Evolutionary conservation across 2,888 invertebrate genomes (phyloP).

Genomic region (Dryocosmus kuriphilus): DNA sequence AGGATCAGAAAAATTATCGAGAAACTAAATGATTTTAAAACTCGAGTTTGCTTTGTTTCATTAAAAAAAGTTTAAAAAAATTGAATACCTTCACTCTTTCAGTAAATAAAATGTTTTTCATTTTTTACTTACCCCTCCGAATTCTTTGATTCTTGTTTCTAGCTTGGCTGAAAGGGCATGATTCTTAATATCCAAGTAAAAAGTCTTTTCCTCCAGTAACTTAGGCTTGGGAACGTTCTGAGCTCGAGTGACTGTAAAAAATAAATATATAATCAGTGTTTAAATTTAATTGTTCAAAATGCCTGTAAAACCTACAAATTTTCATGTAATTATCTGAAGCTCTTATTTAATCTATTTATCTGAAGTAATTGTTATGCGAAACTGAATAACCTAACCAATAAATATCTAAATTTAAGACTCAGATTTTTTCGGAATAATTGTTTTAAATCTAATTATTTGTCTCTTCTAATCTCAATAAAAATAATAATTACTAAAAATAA

Average conservation of each 20-base stretch:
- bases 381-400: background rate
- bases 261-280: background rate
- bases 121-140: slow-evolving; percentile 84
- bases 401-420: background rate
- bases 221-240: slow-evolving; percentile 79
- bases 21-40: no score
- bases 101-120: background rate
- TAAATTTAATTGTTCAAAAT: background rate
- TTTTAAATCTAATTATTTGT: background rate
- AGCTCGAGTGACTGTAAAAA: slow-evolving; percentile 67
- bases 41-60: no score
- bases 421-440: background rate
- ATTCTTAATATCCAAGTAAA: slow-evolving; percentile 88
- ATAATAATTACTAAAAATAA: no score
- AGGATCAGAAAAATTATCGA: no score
- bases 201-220: slow-evolving; percentile 84
- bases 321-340: background rate
- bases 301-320: background rate
- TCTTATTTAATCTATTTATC: no score
- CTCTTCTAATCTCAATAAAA: background rate
- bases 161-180: slow-evolving; percentile 83
- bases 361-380: no score
- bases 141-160: slow-evolving; percentile 84
- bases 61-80: no score
- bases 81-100: no score